phyloP scores from a whole-genome alignment of 2,888 invertebrate genomes.

The Oscheius sp. region DNA sequence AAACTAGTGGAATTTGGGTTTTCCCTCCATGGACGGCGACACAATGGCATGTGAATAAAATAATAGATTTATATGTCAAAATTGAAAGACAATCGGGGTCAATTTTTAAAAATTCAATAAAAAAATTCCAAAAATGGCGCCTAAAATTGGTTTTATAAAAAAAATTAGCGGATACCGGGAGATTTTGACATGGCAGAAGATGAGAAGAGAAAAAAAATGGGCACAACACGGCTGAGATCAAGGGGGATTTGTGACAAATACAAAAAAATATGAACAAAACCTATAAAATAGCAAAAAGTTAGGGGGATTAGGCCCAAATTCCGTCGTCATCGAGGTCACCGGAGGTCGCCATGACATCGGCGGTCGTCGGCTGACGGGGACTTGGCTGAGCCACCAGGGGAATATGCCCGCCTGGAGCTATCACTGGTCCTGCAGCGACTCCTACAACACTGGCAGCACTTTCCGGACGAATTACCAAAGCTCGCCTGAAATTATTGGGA shows the following conservation, averaged over 20 bases:
- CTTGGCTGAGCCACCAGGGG: slow-evolving; percentile 17
- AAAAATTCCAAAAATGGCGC: too few species aligned
- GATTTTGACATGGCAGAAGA: neutral
- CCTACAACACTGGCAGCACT: slow-evolving; percentile 42
- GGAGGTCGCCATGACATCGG: slow-evolving; percentile 27
- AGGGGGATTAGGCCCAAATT: slow-evolving; percentile 48
- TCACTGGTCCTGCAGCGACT: slow-evolving; percentile 11
- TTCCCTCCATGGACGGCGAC: too few species aligned
- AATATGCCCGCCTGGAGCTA: slow-evolving; percentile 23
- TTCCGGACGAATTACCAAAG: slow-evolving; percentile 51
- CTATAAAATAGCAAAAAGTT: too few species aligned
- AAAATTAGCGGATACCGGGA: neutral
- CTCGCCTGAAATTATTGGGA: slow-evolving; percentile 30
- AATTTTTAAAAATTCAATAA: too few species aligned
- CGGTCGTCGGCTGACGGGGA: neutral
- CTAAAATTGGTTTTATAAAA: too few species aligned
- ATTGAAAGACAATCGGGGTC: neutral
- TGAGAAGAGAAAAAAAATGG: too few species aligned
- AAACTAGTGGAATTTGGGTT: too few species aligned
- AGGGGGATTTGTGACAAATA: neutral
- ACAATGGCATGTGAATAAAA: neutral
- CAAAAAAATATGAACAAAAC: neutral
- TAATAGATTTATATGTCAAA: neutral
- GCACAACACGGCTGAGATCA: neutral
- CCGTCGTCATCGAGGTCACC: slow-evolving; percentile 52